phyloP scores from a whole-genome alignment of 2,888 invertebrate genomes.

The Agelastica alni region DNA sequence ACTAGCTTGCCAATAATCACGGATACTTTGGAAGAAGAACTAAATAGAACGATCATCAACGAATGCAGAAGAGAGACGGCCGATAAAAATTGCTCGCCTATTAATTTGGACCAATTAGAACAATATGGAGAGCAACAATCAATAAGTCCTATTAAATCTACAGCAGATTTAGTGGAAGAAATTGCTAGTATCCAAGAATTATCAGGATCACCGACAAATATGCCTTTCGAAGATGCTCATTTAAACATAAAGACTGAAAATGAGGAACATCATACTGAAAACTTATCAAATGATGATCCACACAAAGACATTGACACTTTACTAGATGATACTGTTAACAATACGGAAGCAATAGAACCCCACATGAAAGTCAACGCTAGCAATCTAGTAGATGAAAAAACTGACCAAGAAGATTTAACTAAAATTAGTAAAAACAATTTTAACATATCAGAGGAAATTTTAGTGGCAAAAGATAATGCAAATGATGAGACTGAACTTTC shows the following conservation, averaged over 20 bases:
- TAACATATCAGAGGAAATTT: constrained; percentile 9
- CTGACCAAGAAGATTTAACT: constrained; percentile 2
- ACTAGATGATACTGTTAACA: constrained; percentile 11
- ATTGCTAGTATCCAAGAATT: constrained; percentile 22
- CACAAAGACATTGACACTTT: constrained; percentile 21
- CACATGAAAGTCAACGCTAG: not conserved
- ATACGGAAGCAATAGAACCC: constrained; percentile 3
- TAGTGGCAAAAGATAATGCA: constrained; percentile 1
- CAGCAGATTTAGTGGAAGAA: constrained; percentile 21
- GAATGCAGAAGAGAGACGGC: constrained; percentile 38
- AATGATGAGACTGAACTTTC: constrained; percentile 18
- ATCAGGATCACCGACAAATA: constrained; percentile 20
- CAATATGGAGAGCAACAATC: constrained; percentile 22
- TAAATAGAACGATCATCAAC: constrained; percentile 29
- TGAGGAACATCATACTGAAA: constrained; percentile 11
- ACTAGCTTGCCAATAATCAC: constrained; percentile 27
- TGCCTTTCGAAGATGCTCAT: constrained; percentile 37
- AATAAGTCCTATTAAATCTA: constrained; percentile 19
- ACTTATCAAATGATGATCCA: constrained; percentile 8
- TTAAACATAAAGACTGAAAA: constrained; percentile 13
- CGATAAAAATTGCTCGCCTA: constrained; percentile 45
- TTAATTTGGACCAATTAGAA: constrained; percentile 39
- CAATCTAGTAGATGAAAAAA: not conserved
- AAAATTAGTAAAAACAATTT: constrained; percentile 1
- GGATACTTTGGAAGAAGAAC: constrained; percentile 29